Conservation (phyloP, 2,888 invertebrate genomes). For the Cantharis nigra region DNA sequence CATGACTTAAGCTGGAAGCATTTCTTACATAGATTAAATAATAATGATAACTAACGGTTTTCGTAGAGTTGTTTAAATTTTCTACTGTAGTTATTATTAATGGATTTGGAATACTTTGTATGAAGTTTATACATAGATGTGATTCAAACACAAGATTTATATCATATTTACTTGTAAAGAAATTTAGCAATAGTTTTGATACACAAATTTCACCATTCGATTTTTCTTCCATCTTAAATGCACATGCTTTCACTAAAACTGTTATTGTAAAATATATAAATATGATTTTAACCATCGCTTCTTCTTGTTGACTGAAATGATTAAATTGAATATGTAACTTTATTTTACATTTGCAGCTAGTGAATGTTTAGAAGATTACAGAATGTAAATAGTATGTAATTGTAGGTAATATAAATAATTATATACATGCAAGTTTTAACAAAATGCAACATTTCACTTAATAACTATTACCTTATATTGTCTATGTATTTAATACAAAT, state of each 20-base stretch:
- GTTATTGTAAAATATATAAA: too few relatives aligned
- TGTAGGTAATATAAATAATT: too few relatives aligned
- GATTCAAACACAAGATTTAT: background rate
- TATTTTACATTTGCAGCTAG: too few relatives aligned
- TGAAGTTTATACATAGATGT: background rate
- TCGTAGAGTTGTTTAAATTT: background rate
- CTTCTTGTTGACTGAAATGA: too few relatives aligned
- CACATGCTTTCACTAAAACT: background rate
- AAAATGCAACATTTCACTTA: too few relatives aligned
- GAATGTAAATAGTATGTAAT: too few relatives aligned
- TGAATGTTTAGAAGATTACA: too few relatives aligned
- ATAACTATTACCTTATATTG: too few relatives aligned
- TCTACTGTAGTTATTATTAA: background rate
- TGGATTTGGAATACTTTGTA: background rate
- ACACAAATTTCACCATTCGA: background rate
- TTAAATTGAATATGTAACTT: too few relatives aligned
- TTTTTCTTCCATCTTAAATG: background rate
- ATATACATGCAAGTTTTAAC: too few relatives aligned
- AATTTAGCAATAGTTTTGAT: background rate
- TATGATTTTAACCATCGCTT: too few relatives aligned
- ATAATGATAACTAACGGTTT: background rate
- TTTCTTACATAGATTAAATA: background rate
- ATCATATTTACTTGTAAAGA: background rate
- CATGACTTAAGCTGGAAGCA: background rate
- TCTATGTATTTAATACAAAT: too few relatives aligned